These are phyloP conservation scores for Drosophila greeni DNA, from an alignment of 2,888 invertebrate genomes.

Conservation along the genomic window DNA sequence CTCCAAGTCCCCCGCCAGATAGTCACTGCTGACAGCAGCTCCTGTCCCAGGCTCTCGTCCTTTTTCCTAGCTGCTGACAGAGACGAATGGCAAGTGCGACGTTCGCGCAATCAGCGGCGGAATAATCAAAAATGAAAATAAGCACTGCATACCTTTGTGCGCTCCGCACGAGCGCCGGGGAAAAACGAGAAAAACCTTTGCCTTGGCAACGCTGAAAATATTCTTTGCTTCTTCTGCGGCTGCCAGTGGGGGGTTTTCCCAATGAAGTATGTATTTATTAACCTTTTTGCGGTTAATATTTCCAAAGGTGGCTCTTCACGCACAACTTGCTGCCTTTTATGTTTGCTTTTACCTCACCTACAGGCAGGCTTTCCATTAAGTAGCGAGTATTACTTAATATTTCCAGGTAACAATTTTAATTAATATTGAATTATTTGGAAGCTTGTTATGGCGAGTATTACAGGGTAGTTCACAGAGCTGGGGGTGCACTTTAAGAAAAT, in stretches of 20 bases:
- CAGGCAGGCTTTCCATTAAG: slow-evolving; percentile 3
- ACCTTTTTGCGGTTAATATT: slow-evolving; percentile 29
- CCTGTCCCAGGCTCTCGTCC: neutral
- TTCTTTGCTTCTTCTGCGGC: neutral
- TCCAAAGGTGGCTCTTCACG: slow-evolving; percentile 5
- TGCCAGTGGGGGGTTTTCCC: neutral
- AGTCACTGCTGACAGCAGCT: slow-evolving; percentile 28
- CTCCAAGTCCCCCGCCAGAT: slow-evolving; percentile 19
- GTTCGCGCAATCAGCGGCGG: slow-evolving; percentile 56
- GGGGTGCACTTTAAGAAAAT: neutral
- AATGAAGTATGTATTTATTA: slow-evolving; percentile 25
- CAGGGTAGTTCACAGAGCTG: neutral
- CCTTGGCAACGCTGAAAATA: slow-evolving; percentile 12
- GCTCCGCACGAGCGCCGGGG: slow-evolving; percentile 9
- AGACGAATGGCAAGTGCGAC: slow-evolving; percentile 58
- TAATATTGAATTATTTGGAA: neutral
- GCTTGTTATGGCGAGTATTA: neutral
- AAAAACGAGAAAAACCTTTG: slow-evolving; percentile 2
- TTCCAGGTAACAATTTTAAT: slow-evolving; percentile 1
- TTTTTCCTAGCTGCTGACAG: slow-evolving; percentile 50
- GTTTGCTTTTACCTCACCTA: neutral
- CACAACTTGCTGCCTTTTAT: slow-evolving; percentile 10
- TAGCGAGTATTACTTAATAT: neutral
- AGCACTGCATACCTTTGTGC: slow-evolving; percentile 52
- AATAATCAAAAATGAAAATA: slow-evolving; percentile 54